Percentiles rank a stretch among this genome's conserved stretches.
Conservation (phyloP, 2,888 invertebrate species). For the Phrixothrix hirtus region DNA sequence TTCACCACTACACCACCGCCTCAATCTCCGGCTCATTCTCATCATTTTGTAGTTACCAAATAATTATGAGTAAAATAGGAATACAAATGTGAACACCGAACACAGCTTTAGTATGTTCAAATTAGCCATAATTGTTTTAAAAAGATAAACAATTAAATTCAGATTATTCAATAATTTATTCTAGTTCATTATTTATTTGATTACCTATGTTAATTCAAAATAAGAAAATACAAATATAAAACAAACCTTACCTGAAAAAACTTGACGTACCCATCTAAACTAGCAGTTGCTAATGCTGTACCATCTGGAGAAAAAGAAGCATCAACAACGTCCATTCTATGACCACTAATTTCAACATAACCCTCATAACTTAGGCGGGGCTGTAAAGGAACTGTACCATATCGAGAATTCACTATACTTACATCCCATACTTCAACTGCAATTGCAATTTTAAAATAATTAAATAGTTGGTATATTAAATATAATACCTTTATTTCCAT, state of each 20-base stretch:
- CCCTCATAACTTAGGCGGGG: conserved; percentile 55
- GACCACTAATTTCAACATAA: conserved; percentile 64
- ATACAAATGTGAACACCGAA: too few relatives aligned
- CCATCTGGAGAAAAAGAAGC: conserved; percentile 94
- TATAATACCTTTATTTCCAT: conserved; percentile 66
- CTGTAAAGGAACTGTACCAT: conserved; percentile 54
- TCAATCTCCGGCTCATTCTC: too few relatives aligned
- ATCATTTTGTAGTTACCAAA: too few relatives aligned
- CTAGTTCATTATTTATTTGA: too few relatives aligned
- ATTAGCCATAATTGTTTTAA: too few relatives aligned
- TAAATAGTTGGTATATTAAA: too few relatives aligned
- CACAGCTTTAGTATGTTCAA: too few relatives aligned
- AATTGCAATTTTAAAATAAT: conserved; percentile 30
- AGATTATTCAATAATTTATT: too few relatives aligned
- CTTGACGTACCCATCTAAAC: conserved; percentile 85
- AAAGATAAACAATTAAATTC: too few relatives aligned
- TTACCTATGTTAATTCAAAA: not conserved
- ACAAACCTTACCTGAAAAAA: conserved; percentile 90
- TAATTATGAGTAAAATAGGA: too few relatives aligned
- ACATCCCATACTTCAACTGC: conserved; percentile 63
- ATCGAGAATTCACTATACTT: conserved; percentile 54
- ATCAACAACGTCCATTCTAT: conserved; percentile 72
- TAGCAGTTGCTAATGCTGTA: conserved; percentile 89
- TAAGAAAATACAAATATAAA: not conserved
- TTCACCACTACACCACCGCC: too few relatives aligned